These are phyloP conservation scores for Tetramorium bicarinatum DNA, from an alignment of 2,888 invertebrate genomes.

Conservation along the genomic window DNA sequence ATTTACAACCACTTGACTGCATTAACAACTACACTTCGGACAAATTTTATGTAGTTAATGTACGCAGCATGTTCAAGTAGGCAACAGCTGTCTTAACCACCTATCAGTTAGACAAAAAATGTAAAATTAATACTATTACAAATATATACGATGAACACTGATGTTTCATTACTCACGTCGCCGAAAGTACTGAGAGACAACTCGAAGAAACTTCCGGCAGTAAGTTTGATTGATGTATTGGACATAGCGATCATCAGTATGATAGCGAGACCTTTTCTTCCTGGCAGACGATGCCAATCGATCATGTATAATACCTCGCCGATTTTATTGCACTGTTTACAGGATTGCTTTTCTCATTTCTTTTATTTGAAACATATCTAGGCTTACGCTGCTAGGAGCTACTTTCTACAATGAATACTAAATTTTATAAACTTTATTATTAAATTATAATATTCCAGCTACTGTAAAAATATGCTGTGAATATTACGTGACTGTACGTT, in stretches of 20 bases:
- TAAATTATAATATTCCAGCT: neutral
- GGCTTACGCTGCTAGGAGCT: neutral
- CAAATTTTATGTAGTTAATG: conserved; percentile 54
- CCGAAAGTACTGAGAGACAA: conserved; percentile 77
- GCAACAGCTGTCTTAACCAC: conserved; percentile 71
- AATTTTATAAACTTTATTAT: conserved; percentile 4
- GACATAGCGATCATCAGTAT: conserved; percentile 76
- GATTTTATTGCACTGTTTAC: conserved; percentile 66
- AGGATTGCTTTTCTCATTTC: conserved; percentile 19
- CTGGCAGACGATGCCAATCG: conserved; percentile 71
- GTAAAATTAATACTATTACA: neutral
- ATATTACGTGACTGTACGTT: neutral
- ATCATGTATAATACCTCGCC: conserved; percentile 70
- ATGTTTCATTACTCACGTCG: conserved; percentile 59
- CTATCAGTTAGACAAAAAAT: conserved; percentile 47
- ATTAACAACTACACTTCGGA: neutral
- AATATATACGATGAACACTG: neutral
- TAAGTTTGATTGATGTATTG: conserved; percentile 76
- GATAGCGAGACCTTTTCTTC: conserved; percentile 63
- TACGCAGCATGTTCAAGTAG: conserved; percentile 74
- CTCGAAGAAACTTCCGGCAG: conserved; percentile 79
- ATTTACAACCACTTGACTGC: neutral
- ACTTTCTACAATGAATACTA: conserved; percentile 7
- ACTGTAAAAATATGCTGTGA: neutral
- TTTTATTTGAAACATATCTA: neutral